A percentile compares a stretch with the other conserved stretches of the same genome.
Conservation (phyloP, 2,888 invertebrate species). For the Stratiomys singularior region DNA sequence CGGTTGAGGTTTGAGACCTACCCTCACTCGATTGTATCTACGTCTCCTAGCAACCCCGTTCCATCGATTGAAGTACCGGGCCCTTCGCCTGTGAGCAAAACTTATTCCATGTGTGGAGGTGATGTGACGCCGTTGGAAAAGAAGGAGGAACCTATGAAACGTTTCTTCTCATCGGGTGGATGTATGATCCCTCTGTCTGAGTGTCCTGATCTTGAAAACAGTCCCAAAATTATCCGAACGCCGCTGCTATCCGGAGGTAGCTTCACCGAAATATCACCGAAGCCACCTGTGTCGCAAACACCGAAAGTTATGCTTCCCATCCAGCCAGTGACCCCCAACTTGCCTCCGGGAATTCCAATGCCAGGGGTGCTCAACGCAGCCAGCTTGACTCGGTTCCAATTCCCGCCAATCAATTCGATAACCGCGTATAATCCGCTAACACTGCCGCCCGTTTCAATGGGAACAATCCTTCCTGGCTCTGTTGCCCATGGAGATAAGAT, state of each 20-base stretch:
- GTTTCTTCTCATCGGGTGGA: conserved; percentile 63
- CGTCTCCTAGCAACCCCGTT: conserved; percentile 2
- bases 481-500: conserved; percentile 77
- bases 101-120: conserved; percentile 53
- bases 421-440: conserved; percentile 78
- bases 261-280: conserved; percentile 68
- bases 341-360: conserved; percentile 69
- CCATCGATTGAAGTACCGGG: not conserved
- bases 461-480: conserved; percentile 59
- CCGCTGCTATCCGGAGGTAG: conserved; percentile 86
- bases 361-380: conserved; percentile 55
- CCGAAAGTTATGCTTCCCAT: conserved; percentile 71
- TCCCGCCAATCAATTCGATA: conserved; percentile 76
- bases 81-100: not conserved
- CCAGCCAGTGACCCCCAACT: conserved; percentile 69
- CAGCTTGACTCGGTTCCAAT: conserved; percentile 68
- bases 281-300: conserved; percentile 55
- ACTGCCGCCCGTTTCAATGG: conserved; percentile 69
- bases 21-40: not conserved
- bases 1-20: conserved; percentile 46
- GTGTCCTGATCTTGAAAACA: conserved; percentile 71
- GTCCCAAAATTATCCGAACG: conserved; percentile 81
- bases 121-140: conserved; percentile 54
- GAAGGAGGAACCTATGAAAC: conserved; percentile 60
- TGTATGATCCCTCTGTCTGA: conserved; percentile 72